Conservation (phyloP, 2,888 invertebrate genomes). For the Dendrolimus houi region DNA sequence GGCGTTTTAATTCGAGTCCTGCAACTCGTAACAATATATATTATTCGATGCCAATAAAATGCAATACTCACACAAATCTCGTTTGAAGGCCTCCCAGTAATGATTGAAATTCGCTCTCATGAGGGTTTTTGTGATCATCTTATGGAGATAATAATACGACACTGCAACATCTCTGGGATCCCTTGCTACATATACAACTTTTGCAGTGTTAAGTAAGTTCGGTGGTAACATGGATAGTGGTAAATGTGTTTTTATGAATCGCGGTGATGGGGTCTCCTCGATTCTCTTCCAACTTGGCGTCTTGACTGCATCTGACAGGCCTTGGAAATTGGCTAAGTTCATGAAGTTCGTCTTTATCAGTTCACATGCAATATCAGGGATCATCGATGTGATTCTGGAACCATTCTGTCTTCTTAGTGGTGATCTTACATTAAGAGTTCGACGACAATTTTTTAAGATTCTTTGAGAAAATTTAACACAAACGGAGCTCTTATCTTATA, state of each 20-base stretch:
- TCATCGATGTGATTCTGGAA: slow-evolving; percentile 43
- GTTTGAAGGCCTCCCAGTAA: slow-evolving; percentile 78
- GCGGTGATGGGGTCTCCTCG: slow-evolving; percentile 56
- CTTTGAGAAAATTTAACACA: too few relatives aligned
- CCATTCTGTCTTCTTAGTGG: background rate
- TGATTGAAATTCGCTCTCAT: slow-evolving; percentile 70
- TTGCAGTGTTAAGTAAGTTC: slow-evolving; percentile 57
- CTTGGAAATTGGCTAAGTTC: slow-evolving; percentile 59
- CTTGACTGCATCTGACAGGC: slow-evolving; percentile 42
- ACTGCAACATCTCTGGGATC: slow-evolving; percentile 84
- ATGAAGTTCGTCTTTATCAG: slow-evolving; percentile 58
- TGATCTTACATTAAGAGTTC: too few relatives aligned
- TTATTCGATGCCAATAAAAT: too few relatives aligned
- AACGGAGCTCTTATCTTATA: too few relatives aligned
- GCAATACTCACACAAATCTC: slow-evolving; percentile 68
- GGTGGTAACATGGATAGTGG: slow-evolving; percentile 78
- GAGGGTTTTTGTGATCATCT: slow-evolving; percentile 66
- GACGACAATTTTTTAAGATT: too few relatives aligned
- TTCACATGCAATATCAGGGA: slow-evolving; percentile 56
- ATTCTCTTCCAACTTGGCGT: slow-evolving; percentile 49
- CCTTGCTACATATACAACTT: slow-evolving; percentile 81
- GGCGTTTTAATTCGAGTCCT: too few relatives aligned
- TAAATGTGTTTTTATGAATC: slow-evolving; percentile 80
- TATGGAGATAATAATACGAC: slow-evolving; percentile 82
- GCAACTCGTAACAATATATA: too few relatives aligned